Evolutionary conservation across 2,888 invertebrate genomes (phyloP), one percentile per base, ranked within the genome.

Genomic region (Drosophila siamana): DNA sequence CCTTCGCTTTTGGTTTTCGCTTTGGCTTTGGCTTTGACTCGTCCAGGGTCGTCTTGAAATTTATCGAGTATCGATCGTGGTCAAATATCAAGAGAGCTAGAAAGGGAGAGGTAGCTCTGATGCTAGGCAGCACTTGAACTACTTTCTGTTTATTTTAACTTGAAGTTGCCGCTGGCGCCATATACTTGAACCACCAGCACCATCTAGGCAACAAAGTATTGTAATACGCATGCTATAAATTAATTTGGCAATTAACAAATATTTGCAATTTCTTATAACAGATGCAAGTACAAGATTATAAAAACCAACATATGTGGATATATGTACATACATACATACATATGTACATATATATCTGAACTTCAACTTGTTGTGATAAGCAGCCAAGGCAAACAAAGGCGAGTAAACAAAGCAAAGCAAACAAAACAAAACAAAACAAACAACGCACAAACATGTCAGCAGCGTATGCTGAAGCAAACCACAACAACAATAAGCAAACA

Each of bases 1-100:
- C 81, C 86, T 86, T 86, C 84, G 78, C 80, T 61, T 70, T 73
- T 41, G 52, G 30, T 44, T 72, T 76, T 67, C 36, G 74, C 60
- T 74, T 75, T 74, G 65, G 64, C 74, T 70, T 74, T 71, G 72
- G 73, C 77, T 75, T 75, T 73, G 77, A 77, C 50, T 74, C 50
- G 48, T 22, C 41, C 73, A 77, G 69, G 78, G 75, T 73, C 77
- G 41, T 28, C 33, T 24, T 41, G 57, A 67, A 61, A 44, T 30
- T 75, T 44, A 44, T 51, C 60, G 65, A 47, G 26, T 40, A 46
- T 40, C 30, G 30, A 11, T 9, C 19, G 33, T 47, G 22, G 11
- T 36, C 22, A 51, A 24, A 19, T 33, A 11, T 28, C 16, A 30
- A 36, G 30, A 28, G 38, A 13, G 26, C 5, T 19, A 11, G 8